These are phyloP conservation scores for Hypomesus transpacificus DNA, from an alignment of 2,113 vertebrate species.

Conservation along the genomic window DNA sequence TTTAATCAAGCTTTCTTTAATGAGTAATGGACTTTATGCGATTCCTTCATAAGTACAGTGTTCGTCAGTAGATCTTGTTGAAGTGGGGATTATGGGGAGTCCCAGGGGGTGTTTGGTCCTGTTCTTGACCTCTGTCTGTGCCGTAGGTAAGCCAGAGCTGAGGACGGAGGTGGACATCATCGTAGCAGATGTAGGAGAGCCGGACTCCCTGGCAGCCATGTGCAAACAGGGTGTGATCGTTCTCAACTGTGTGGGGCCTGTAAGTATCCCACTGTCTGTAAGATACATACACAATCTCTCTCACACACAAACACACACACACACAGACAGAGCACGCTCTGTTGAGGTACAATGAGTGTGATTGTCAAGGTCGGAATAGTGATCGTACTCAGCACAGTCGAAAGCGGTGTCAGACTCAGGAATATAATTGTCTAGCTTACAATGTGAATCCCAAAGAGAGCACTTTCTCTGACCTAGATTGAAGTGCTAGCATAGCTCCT, in stretches of 20 bases:
- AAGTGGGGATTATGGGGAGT: neutral
- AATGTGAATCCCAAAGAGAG: too few relatives aligned
- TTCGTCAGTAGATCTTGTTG: neutral
- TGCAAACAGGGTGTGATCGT: slow-evolving; percentile 86
- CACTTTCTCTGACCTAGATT: too few relatives aligned
- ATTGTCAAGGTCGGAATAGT: slow-evolving; percentile 13
- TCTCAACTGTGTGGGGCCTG: slow-evolving; percentile 94
- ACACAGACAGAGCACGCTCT: slow-evolving; percentile 6
- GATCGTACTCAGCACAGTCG: neutral
- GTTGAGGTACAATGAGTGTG: slow-evolving; percentile 13
- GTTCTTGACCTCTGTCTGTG: neutral
- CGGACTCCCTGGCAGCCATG: slow-evolving; percentile 84
- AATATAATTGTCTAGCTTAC: neutral
- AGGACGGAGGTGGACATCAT: slow-evolving; percentile 83
- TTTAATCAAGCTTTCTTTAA: too few relatives aligned
- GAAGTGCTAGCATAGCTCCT: too few relatives aligned
- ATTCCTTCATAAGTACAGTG: too few relatives aligned
- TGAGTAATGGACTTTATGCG: too few relatives aligned
- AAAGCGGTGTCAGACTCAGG: neutral
- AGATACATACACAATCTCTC: slow-evolving; percentile 5
- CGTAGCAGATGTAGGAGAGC: slow-evolving; percentile 82
- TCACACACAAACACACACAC: neutral
- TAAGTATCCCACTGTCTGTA: slow-evolving; percentile 68
- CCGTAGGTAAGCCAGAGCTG: slow-evolving; percentile 79
- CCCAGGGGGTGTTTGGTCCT: neutral